Evolutionary conservation across 1,140 invertebrate genomes (phyloP), one percentile per base, ranked within the genome.

Genomic region (Drosophila sucinea): DNA sequence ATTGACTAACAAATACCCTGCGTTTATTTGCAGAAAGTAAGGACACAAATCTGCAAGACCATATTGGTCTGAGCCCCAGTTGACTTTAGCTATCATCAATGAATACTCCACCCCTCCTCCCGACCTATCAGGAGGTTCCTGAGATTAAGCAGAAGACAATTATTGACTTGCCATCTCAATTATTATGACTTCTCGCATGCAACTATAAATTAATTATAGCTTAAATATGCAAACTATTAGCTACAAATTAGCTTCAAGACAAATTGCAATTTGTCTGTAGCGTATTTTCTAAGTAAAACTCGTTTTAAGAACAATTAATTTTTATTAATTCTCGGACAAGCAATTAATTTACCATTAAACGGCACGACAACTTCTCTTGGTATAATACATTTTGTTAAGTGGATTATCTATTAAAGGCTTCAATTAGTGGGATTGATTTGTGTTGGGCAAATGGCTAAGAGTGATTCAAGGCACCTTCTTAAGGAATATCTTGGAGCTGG

Each of bases 181-280:
- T 47, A 47, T 47, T 7, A 47, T 47, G n/a, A 5, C 5, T 44
- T 17, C 17, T 44, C 5, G n/a, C 41, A 25, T 25, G 17, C 7
- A 10, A 27, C 44, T 51, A 27, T 51, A 8, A 51, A 51, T 51
- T 51, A 51, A 51, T 51, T 27, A 51, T 10, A 2, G 23, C 44
- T 10, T 51, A 27, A 51, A 10, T 51, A 27, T 51, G 25, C 44
- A 51, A 25, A 51, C 44, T 51, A 51, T 51, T 51, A 51, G 23
- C 23, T 51, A 27, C 11, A 51, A 51, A 51, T 51, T 10, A 51
- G 44, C 8, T 27, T 27, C 11, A 8, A 8, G 25, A 51, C 44
- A 10, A 51, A 51, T 25, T 51, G 44, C 44, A 51, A 51, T 51
- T 51, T 51, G 44, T 51, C 44, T 51, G n/a, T 10, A 10, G 23